These are phyloP conservation scores for Andrena chrysosceles DNA, from an alignment of 2,888 invertebrate genomes.

Conservation along the genomic window DNA sequence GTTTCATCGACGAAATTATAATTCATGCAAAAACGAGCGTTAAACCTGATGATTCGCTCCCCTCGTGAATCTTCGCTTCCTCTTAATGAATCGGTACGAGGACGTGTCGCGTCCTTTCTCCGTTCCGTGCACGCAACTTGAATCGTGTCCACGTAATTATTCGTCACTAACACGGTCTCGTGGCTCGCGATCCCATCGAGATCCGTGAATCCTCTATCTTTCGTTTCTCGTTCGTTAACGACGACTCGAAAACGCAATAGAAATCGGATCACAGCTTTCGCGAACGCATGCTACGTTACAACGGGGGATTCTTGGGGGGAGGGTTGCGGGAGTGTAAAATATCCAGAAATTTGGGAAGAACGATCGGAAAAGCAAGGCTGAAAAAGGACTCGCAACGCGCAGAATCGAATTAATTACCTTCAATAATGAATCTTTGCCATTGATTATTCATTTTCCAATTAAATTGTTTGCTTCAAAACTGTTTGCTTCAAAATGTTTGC, in stretches of 20 bases:
- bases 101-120: constrained; percentile 74
- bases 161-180: constrained; percentile 23
- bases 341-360: constrained; percentile 21
- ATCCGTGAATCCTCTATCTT: constrained; percentile 28
- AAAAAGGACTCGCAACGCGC: constrained; percentile 5
- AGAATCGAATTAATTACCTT: neutral
- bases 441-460: constrained; percentile 3
- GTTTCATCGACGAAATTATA: constrained; percentile 49
- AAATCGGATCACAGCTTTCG: constrained; percentile 79
- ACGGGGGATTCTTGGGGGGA: constrained; percentile 23
- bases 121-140: constrained; percentile 37
- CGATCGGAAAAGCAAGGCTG: constrained; percentile 62
- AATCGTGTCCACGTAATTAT: constrained; percentile 29
- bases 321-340: constrained; percentile 15
- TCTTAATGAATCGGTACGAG: constrained; percentile 67
- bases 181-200: constrained; percentile 32
- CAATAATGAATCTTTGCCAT: constrained; percentile 12
- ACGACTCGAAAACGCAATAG: constrained; percentile 65
- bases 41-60: constrained; percentile 58
- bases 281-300: constrained; percentile 66
- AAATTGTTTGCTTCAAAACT: neutral
- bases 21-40: constrained; percentile 75
- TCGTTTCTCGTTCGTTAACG: constrained; percentile 51
- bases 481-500: constrained; percentile 17
- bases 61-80: constrained; percentile 69